Evolutionary conservation across 2,888 invertebrate genomes (phyloP).

Genomic region (Amiota communis): DNA sequence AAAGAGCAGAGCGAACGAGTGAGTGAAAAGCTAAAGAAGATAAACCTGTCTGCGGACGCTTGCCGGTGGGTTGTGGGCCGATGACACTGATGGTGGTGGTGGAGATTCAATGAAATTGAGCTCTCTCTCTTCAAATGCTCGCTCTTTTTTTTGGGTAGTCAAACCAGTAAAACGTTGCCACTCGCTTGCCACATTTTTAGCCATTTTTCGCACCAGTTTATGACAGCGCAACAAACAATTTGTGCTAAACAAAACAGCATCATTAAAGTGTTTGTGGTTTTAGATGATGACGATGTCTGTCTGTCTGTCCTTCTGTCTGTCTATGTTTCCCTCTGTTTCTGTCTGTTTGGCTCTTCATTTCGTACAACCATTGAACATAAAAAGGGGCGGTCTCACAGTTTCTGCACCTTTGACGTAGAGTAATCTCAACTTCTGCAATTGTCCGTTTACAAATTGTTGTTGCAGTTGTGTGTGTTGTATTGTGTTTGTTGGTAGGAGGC

Average conservation of each 20-base stretch:
- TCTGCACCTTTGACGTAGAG: constrained; percentile 54
- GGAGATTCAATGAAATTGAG: constrained; percentile 38
- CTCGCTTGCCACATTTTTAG: constrained; percentile 45
- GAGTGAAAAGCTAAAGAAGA: constrained; percentile 25
- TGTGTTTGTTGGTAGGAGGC: not conserved
- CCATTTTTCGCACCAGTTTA: constrained; percentile 69
- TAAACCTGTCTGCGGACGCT: not conserved
- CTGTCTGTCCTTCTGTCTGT: not conserved
- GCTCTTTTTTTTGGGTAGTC: constrained; percentile 36
- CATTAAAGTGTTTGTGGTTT: constrained; percentile 70
- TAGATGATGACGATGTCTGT: constrained; percentile 47
- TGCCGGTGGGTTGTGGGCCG: not conserved
- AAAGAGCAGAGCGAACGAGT: constrained; percentile 9
- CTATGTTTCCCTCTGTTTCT: not conserved
- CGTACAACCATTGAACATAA: constrained; percentile 49
- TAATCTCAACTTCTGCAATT: constrained; percentile 17
- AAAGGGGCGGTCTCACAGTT: constrained; percentile 64
- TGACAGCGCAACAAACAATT: constrained; percentile 70
- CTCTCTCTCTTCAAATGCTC: constrained; percentile 14
- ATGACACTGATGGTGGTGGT: not conserved
- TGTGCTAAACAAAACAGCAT: constrained; percentile 69
- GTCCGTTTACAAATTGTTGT: too few species aligned
- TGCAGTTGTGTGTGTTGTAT: too few species aligned
- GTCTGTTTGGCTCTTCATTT: constrained; percentile 20
- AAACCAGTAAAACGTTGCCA: constrained; percentile 31